Evolutionary conservation across 2,888 invertebrate species (phyloP).

Genomic region (Polyploca ridens): DNA sequence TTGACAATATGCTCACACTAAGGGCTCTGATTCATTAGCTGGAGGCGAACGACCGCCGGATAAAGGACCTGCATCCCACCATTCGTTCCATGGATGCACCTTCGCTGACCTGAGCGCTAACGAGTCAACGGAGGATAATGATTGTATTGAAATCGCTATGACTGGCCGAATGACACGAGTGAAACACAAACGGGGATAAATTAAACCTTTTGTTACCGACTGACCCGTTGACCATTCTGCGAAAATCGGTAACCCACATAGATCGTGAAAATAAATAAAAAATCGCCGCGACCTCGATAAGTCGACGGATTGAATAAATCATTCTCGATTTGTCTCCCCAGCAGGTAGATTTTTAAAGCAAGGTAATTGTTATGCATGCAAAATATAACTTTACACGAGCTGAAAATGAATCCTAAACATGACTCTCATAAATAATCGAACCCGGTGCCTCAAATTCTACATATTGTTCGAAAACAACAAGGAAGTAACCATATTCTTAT

Average conservation of each 20-base stretch:
- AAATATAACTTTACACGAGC: conserved; percentile 79
- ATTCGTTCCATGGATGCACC: conserved; percentile 74
- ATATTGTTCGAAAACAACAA: conserved; percentile 51
- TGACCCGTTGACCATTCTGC: conserved; percentile 52
- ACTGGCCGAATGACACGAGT: conserved; percentile 58
- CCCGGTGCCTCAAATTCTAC: conserved; percentile 47
- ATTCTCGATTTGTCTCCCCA: conserved; percentile 71
- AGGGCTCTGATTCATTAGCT: conserved; percentile 79
- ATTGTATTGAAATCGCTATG: conserved; percentile 71
- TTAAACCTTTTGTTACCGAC: conserved; percentile 52
- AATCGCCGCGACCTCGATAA: conserved; percentile 66
- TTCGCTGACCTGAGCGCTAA: conserved; percentile 74
- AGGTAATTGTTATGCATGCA: conserved; percentile 79
- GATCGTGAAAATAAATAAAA: conserved; percentile 60
- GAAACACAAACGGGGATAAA: conserved; percentile 51
- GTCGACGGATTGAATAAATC: conserved; percentile 70
- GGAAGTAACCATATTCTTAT: conserved; percentile 33
- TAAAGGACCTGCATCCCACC: conserved; percentile 76
- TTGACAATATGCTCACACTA: conserved; percentile 75
- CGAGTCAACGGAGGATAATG: conserved; percentile 76
- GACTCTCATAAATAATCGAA: conserved; percentile 75
- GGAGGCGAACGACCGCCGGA: conserved; percentile 74
- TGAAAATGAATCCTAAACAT: conserved; percentile 77
- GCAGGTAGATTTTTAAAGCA: conserved; percentile 78
- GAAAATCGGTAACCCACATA: conserved; percentile 69